A percentile compares a stretch with the other conserved stretches of the same genome.
phyloP scores from a whole-genome alignment of 2,797 vertebrate genomes.

The Ambastaia sidthimunki region DNA sequence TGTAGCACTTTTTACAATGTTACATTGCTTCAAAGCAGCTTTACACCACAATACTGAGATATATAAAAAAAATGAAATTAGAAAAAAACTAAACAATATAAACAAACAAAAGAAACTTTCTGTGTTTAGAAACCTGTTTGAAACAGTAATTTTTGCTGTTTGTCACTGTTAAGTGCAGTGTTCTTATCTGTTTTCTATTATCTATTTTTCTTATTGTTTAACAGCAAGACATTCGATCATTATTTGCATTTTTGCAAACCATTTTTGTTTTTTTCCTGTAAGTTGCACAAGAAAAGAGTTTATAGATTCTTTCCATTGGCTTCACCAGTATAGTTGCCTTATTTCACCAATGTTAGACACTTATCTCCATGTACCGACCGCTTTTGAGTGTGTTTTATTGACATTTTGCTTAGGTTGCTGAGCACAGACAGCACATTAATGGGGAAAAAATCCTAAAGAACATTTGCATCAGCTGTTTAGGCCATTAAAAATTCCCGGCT shows the following conservation, averaged over 20 bases:
- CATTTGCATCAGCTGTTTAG: conserved; percentile 13
- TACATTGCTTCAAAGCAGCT: too few species aligned
- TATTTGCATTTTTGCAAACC: too few species aligned
- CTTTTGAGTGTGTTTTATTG: not conserved
- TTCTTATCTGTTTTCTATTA: too few species aligned
- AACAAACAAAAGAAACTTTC: too few species aligned
- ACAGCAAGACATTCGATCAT: not conserved
- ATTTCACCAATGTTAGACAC: not conserved
- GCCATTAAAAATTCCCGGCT: conserved; percentile 40
- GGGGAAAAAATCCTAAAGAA: not conserved
- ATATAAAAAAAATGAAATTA: too few species aligned
- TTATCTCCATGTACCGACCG: not conserved
- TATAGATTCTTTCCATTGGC: too few species aligned
- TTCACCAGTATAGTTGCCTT: not conserved
- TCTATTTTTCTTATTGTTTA: not conserved
- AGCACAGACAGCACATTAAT: not conserved
- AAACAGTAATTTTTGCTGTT: too few species aligned
- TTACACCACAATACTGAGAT: too few species aligned
- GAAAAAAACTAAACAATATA: too few species aligned
- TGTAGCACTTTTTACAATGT: too few species aligned
- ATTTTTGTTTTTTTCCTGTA: not conserved
- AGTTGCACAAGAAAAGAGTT: not conserved
- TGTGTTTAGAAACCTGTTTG: too few species aligned
- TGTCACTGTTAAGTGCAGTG: too few species aligned
- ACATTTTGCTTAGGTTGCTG: not conserved